Evolutionary conservation across 2,888 invertebrate species (phyloP).

Genomic region (Drosophila limbata): DNA sequence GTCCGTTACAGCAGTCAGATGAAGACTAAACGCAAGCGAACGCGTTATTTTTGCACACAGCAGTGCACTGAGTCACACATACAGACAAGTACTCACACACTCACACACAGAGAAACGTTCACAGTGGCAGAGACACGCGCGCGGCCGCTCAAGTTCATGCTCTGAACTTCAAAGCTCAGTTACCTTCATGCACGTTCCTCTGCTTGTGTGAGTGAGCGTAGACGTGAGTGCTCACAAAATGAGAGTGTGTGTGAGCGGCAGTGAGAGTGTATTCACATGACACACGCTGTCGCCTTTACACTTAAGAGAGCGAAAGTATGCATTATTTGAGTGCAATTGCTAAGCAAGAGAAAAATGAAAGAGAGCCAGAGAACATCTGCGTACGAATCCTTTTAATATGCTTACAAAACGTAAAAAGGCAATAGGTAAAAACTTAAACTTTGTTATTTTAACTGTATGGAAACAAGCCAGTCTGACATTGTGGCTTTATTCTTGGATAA

Average conservation of each 20-base stretch:
- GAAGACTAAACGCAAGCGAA: conserved; percentile 77
- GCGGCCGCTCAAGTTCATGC: conserved; percentile 75
- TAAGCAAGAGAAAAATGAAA: conserved; percentile 15
- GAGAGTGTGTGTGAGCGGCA: conserved; percentile 8
- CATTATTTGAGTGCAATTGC: conserved; percentile 12
- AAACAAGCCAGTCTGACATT: conserved; percentile 37
- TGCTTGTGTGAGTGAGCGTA: conserved; percentile 21
- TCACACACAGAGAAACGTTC: conserved; percentile 18
- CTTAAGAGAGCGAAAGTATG: conserved; percentile 38
- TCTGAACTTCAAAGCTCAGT: conserved; percentile 79
- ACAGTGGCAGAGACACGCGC: conserved; percentile 62
- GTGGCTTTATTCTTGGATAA: conserved; percentile 13
- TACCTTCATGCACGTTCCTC: conserved; percentile 66
- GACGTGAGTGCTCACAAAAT: conserved; percentile 12
- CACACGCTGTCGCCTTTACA: conserved; percentile 16
- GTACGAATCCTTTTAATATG: conserved; percentile 43
- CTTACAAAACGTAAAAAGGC: conserved; percentile 25
- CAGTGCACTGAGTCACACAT: conserved; percentile 60
- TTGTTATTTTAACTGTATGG: conserved; percentile 48
- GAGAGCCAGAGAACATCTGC: conserved; percentile 8
- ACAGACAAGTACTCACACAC: conserved; percentile 16
- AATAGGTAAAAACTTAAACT: conserved; percentile 39
- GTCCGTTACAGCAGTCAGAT: conserved; percentile 80
- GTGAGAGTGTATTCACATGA: conserved; percentile 18
- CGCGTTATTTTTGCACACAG: conserved; percentile 78